Base-by-base conservation (phyloP, 2,113 vertebrate genomes). In the Tyto alba region DNA sequence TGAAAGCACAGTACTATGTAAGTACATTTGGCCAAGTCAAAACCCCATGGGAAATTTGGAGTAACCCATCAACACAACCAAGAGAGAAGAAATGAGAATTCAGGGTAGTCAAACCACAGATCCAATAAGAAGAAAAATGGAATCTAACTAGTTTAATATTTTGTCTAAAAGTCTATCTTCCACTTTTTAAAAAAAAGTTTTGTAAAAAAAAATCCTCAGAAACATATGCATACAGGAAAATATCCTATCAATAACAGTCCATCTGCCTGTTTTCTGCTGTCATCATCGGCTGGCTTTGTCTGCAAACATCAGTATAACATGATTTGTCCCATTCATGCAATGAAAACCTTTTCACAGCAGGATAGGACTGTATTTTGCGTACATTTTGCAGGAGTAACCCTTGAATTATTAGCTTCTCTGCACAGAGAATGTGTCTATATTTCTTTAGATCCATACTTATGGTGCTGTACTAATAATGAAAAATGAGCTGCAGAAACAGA, bases 11-110 rank as follows among this genome's bases (percentile, higher is more conserved):
- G 7, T 41, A 47, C 29, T 81, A 56, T 12, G 19, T 47, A 72
- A 62, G 22, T 32, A 38, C 6, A 29, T 57, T 40, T 52, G 50
- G 36, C 14, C n/a, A 91, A 77, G 48, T 19, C 0, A 1, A 62
- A 32, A 60, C 1, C 2, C 11, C 5, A 38, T 0, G 2, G 9
- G 38, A 89, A 88, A 78, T 55, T n/a, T 1, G 0, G 36, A 85
- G 19, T 41, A 90, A 75, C 3, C 12, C 32, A 85, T 10, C 22
- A 63, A 57, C 18, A 80, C 16, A 47, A 56, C 8, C 9, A 68
- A 34, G 27, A 69, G 0, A 75, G 16, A 86, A 78, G 18, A 94
- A 86, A 72, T 20, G 9, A 68, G 13, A 78, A 86, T 32, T 79
- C 36, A 36, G 8, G 9, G 9, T 56, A 79, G 64, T 40, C 27